phyloP scores from a whole-genome alignment of 2,888 invertebrate species.

The Sarcophaga subvicina region DNA sequence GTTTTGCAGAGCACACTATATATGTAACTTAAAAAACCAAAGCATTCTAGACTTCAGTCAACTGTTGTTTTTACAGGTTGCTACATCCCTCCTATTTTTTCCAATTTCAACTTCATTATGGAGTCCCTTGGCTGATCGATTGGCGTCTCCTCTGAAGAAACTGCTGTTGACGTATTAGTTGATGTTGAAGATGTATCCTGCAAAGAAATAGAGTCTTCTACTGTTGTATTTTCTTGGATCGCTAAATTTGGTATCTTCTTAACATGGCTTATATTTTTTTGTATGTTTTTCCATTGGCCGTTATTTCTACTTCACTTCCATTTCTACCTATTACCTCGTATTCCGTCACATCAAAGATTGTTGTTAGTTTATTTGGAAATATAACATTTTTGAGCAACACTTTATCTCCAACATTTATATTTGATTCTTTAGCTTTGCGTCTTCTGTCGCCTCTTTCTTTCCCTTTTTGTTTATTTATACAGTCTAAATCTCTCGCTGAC shows the following conservation, averaged over 20 bases:
- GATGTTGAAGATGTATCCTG: not conserved
- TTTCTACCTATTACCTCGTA: constrained; percentile 47
- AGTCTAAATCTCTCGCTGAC: too few relatives aligned
- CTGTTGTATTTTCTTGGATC: not conserved
- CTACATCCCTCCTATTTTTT: too few relatives aligned
- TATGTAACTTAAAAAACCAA: too few relatives aligned
- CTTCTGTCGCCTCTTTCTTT: too few relatives aligned
- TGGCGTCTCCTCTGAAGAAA: not conserved
- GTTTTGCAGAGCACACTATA: constrained; percentile 53
- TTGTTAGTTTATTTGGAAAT: constrained; percentile 48
- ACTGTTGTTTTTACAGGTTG: too few relatives aligned
- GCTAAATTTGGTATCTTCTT: constrained; percentile 44
- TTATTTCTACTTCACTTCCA: constrained; percentile 46
- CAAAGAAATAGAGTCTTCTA: not conserved
- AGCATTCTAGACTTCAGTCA: too few relatives aligned
- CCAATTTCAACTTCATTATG: too few relatives aligned
- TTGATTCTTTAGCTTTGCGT: too few relatives aligned
- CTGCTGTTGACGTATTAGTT: not conserved
- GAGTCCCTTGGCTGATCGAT: too few relatives aligned
- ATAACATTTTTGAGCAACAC: constrained; percentile 52
- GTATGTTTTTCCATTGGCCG: constrained; percentile 45
- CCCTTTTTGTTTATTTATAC: too few relatives aligned
- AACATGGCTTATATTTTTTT: constrained; percentile 35
- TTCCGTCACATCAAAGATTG: constrained; percentile 40
- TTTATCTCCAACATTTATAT: constrained; percentile 57